A percentile compares a stretch with the other conserved stretches of the same genome.
These are phyloP conservation scores for Scalopus aquaticus DNA, from an alignment of 2,113 vertebrate genomes.

Conservation along the genomic window DNA sequence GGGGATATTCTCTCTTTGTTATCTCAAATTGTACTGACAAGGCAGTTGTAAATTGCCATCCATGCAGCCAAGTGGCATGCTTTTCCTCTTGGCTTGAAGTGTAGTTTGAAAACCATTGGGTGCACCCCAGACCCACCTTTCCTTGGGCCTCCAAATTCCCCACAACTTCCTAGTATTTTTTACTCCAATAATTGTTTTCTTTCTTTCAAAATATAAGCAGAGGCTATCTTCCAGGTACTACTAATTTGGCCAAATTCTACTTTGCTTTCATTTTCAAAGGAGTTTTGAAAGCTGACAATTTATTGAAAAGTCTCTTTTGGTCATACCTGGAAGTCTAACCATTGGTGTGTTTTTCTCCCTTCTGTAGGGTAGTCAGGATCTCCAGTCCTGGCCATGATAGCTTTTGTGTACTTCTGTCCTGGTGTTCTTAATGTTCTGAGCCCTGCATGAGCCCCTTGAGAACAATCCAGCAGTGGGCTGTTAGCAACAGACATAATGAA, in stretches of 20 bases:
- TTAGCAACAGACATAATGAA: background rate
- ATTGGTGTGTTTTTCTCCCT: background rate
- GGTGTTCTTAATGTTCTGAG: background rate
- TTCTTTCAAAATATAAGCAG: background rate
- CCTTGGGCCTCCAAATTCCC: background rate
- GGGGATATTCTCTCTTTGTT: slow-evolving; percentile 7
- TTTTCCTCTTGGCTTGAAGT: background rate
- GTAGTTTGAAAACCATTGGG: background rate
- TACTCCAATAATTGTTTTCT: background rate
- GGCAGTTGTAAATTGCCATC: background rate
- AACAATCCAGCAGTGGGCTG: background rate
- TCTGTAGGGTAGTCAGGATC: background rate
- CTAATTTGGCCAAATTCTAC: background rate
- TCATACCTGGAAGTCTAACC: background rate
- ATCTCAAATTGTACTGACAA: background rate
- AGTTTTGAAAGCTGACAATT: background rate
- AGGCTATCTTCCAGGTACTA: background rate
- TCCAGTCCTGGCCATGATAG: background rate
- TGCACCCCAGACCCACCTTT: background rate
- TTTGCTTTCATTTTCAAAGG: slow-evolving; percentile 13
- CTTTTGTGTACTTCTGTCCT: background rate
- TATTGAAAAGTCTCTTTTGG: background rate
- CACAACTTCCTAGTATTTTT: background rate
- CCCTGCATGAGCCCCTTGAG: background rate
- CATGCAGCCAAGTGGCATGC: background rate